These are phyloP conservation scores for Sturmia bella DNA, from an alignment of 2,888 invertebrate genomes.

Conservation along the genomic window DNA sequence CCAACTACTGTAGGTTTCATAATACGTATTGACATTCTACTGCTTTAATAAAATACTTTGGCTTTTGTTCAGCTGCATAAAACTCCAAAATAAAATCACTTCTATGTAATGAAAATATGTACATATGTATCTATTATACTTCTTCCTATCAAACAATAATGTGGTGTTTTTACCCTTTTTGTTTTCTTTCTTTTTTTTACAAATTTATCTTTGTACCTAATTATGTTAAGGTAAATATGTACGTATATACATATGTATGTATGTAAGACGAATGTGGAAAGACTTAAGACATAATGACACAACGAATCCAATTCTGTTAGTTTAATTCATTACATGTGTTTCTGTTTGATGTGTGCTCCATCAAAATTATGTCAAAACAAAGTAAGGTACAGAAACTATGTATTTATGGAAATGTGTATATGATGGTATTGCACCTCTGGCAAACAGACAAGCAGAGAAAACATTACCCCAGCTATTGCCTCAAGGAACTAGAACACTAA, in stretches of 20 bases:
- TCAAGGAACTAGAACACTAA: not conserved
- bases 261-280: too few species aligned
- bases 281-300: constrained; percentile 46
- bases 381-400: constrained; percentile 59
- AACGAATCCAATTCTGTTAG: constrained; percentile 46
- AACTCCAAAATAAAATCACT: too few species aligned
- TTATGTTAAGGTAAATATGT: constrained; percentile 52
- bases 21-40: too few species aligned
- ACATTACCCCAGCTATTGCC: constrained; percentile 29
- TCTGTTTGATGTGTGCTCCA: constrained; percentile 75
- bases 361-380: constrained; percentile 79
- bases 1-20: too few species aligned
- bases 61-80: too few species aligned
- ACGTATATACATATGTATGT: too few species aligned
- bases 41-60: too few species aligned
- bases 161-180: constrained; percentile 1
- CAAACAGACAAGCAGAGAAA: constrained; percentile 19
- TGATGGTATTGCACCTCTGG: not conserved
- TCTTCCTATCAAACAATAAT: too few species aligned
- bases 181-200: not conserved
- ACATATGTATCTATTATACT: too few species aligned
- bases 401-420: constrained; percentile 16
- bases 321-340: constrained; percentile 69
- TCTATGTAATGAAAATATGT: too few species aligned
- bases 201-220: not conserved